Evolutionary conservation across 2,888 invertebrate species (phyloP).

Genomic region (Physocephala rufipes): DNA sequence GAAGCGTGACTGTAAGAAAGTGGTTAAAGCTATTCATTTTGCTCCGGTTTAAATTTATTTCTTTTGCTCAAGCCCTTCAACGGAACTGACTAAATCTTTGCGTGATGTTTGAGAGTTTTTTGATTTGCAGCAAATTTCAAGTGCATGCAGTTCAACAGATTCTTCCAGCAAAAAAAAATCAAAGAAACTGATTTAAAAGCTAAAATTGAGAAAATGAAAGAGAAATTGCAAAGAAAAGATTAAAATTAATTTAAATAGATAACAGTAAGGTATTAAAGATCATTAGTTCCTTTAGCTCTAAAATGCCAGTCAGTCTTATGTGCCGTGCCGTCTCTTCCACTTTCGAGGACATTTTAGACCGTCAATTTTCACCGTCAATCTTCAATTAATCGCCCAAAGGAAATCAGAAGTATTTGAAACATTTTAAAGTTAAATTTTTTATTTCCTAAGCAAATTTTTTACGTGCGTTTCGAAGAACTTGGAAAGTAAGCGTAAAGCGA

Average conservation of each 20-base stretch:
- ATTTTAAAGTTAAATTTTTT: no score
- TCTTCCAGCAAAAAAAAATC: not conserved
- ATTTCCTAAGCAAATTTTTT: no score
- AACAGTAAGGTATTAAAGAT: not conserved
- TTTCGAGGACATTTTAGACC: no score
- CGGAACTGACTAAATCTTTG: not conserved
- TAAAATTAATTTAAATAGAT: not conserved
- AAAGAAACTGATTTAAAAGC: not conserved
- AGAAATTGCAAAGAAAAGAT: not conserved
- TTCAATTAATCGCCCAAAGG: no score
- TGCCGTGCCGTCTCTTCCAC: no score
- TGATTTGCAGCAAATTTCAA: not conserved
- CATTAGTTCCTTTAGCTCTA: not conserved
- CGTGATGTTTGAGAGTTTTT: not conserved
- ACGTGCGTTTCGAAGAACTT: no score
- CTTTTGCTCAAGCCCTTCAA: not conserved
- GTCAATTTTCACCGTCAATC: no score
- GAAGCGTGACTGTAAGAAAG: slow-evolving; percentile 23
- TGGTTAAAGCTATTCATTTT: slow-evolving; percentile 28
- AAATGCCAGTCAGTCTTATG: no score
- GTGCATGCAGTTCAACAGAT: not conserved
- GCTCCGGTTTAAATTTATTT: not conserved
- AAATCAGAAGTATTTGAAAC: no score
- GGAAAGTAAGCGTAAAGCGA: no score
- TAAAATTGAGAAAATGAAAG: not conserved